These are phyloP conservation scores for Donacobius atricapilla DNA, from an alignment of 2,113 vertebrate species.

Conservation along the genomic window DNA sequence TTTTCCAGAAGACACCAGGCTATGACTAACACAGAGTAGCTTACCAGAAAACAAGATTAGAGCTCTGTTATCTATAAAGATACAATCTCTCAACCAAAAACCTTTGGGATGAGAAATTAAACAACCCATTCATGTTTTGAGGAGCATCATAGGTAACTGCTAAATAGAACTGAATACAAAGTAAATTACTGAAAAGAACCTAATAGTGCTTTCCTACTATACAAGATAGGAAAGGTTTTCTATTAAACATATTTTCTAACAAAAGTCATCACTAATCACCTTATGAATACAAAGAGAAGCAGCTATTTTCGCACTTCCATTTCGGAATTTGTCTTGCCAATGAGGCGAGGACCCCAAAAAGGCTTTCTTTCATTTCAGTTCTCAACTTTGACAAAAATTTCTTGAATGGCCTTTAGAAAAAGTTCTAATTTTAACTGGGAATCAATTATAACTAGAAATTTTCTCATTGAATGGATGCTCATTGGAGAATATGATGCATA, in stretches of 20 bases:
- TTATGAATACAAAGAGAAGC: background rate
- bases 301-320: background rate
- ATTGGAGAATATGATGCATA: background rate
- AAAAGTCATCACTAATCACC: background rate
- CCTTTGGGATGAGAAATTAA: background rate
- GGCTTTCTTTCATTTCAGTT: background rate
- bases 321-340: background rate
- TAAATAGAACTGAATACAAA: background rate
- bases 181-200: background rate
- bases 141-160: background rate
- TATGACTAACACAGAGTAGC: background rate
- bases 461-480: background rate
- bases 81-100: background rate
- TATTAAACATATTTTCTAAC: background rate
- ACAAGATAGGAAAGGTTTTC: background rate
- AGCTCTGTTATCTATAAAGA: background rate
- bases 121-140: background rate
- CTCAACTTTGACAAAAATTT: background rate
- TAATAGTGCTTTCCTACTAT: background rate
- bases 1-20: background rate
- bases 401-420: background rate
- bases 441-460: background rate
- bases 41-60: background rate
- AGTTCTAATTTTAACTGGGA: background rate
- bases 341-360: background rate